Percentiles rank a stretch among this genome's conserved stretches.
Conservation (phyloP, 2,888 invertebrate species). For the Parelbella ahira region DNA sequence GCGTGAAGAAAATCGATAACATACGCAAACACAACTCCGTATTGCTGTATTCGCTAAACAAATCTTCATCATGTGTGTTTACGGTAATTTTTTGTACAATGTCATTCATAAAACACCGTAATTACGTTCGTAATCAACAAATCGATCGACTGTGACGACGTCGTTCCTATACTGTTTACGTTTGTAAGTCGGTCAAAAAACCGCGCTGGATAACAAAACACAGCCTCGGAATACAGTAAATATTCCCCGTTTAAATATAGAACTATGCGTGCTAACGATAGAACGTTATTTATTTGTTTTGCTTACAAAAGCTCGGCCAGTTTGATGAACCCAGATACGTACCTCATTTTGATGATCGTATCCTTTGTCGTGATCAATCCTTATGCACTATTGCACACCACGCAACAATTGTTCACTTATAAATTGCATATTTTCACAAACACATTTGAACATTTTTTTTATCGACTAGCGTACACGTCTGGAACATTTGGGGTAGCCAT, state of each 20-base stretch:
- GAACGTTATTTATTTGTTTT: slow-evolving; percentile 76
- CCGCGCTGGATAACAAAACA: slow-evolving; percentile 45
- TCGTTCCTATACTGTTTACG: slow-evolving; percentile 62
- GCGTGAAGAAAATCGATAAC: slow-evolving; percentile 28
- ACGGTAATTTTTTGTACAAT: slow-evolving; percentile 43
- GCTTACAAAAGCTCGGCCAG: slow-evolving; percentile 61
- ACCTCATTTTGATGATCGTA: slow-evolving; percentile 74
- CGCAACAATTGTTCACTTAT: slow-evolving; percentile 75
- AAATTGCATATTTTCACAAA: slow-evolving; percentile 72
- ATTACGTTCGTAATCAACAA: slow-evolving; percentile 59
- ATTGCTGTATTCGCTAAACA: slow-evolving; percentile 27
- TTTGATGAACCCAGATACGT: slow-evolving; percentile 65
- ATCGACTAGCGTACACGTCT: slow-evolving; percentile 60
- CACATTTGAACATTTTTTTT: slow-evolving; percentile 60
- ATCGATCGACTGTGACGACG: slow-evolving; percentile 63
- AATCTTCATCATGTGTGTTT: slow-evolving; percentile 35
- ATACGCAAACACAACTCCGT: slow-evolving; percentile 25
- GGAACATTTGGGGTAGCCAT: slow-evolving; percentile 68
- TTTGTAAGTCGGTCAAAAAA: slow-evolving; percentile 48
- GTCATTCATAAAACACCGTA: slow-evolving; percentile 69
- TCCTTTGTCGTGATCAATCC: slow-evolving; percentile 76
- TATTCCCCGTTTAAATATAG: slow-evolving; percentile 59
- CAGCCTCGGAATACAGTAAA: slow-evolving; percentile 44
- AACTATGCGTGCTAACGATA: slow-evolving; percentile 53
- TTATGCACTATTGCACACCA: slow-evolving; percentile 73